Evolutionary conservation across 2,888 invertebrate species (phyloP).

Genomic region (Lysandra coridon): DNA sequence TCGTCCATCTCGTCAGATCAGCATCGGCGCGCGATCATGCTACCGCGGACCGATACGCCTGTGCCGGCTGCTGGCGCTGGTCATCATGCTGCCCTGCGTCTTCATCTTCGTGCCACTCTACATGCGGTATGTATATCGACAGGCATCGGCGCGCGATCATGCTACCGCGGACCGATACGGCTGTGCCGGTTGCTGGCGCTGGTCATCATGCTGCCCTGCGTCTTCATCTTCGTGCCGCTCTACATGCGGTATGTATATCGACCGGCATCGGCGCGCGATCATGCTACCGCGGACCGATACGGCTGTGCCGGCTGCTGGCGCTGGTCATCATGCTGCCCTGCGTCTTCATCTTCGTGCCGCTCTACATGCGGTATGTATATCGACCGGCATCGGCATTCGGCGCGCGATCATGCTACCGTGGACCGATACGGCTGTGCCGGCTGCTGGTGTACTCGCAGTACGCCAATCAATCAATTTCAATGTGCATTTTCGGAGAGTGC

Average conservation of each 20-base stretch:
- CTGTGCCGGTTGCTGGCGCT: constrained; percentile 82
- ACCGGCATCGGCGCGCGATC: constrained; percentile 49
- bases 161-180: constrained; percentile 78
- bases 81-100: constrained; percentile 84
- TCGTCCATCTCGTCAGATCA: constrained; percentile 45
- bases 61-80: constrained; percentile 81
- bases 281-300: constrained; percentile 77
- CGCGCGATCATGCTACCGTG: too few relatives aligned
- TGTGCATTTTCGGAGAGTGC: neutral
- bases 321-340: constrained; percentile 84
- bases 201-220: constrained; percentile 83
- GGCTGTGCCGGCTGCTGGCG: constrained; percentile 81
- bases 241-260: constrained; percentile 78
- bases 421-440: too few relatives aligned
- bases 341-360: constrained; percentile 83
- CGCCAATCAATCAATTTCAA: constrained; percentile 34
- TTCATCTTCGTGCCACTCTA: constrained; percentile 85
- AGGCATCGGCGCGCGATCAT: constrained; percentile 52
- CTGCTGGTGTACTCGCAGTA: too few relatives aligned
- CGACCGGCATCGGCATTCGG: constrained; percentile 41
- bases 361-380: constrained; percentile 81
- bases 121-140: constrained; percentile 68
- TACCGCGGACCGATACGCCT: constrained; percentile 80
- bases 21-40: constrained; percentile 55
- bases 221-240: constrained; percentile 84